Evolutionary conservation across 2,113 vertebrate species (phyloP).

Genomic region (Nansenia antarctica): DNA sequence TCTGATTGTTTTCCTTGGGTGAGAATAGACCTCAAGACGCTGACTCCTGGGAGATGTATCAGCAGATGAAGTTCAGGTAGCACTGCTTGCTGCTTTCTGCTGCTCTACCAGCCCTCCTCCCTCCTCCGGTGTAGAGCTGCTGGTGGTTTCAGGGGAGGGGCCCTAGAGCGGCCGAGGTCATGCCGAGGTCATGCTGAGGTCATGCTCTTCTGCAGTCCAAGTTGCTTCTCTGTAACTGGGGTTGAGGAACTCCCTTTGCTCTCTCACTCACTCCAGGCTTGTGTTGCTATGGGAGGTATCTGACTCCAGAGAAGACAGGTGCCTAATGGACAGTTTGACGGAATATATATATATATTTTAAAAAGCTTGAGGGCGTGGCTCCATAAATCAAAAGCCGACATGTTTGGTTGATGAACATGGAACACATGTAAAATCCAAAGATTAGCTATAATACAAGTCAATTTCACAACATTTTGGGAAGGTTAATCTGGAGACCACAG

Average conservation of each 20-base stretch:
- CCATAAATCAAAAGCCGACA: not conserved
- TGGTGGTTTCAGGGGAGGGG: conserved; percentile 5
- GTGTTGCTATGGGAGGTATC: conserved; percentile 14
- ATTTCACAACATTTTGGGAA: no score
- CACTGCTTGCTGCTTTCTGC: conserved; percentile 41
- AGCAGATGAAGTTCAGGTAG: conserved; percentile 78
- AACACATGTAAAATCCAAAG: no score
- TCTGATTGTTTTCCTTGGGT: conserved; percentile 63
- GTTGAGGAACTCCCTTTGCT: not conserved
- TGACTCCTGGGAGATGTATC: conserved; percentile 73
- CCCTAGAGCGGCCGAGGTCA: not conserved
- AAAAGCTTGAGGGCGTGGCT: not conserved
- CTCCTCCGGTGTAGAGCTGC: conserved; percentile 20
- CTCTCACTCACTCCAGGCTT: conserved; percentile 31
- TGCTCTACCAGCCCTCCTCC: conserved; percentile 1
- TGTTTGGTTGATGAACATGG: no score
- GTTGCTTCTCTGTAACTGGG: not conserved
- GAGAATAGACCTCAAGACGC: conserved; percentile 74
- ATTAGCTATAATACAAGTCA: no score
- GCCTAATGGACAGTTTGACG: not conserved
- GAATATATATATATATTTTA: not conserved
- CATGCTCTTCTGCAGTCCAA: conserved; percentile 7
- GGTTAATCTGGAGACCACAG: no score
- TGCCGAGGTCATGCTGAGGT: conserved; percentile 1
- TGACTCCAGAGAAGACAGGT: conserved; percentile 1